phyloP scores from a whole-genome alignment of 2,888 invertebrate genomes.

The Platycheirus albimanus region DNA sequence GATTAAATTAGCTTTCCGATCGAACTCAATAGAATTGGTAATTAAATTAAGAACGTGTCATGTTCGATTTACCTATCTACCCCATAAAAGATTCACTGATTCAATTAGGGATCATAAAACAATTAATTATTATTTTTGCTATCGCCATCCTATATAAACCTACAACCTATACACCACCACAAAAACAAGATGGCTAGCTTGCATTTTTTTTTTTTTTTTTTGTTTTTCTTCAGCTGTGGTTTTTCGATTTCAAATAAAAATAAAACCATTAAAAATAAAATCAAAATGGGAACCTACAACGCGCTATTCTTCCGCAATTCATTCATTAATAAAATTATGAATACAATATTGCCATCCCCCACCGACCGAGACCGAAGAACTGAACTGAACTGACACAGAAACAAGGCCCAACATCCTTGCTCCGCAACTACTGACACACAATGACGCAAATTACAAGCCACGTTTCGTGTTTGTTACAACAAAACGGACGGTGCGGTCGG shows the following conservation, averaged over 20 bases:
- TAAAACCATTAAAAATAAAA: slow-evolving; percentile 45
- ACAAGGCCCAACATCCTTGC: slow-evolving; percentile 20
- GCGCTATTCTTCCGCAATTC: slow-evolving; percentile 52
- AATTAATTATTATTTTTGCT: slow-evolving; percentile 64
- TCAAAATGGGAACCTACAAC: slow-evolving; percentile 13
- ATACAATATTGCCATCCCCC: slow-evolving; percentile 64
- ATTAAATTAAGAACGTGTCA: slow-evolving; percentile 74
- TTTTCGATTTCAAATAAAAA: slow-evolving; percentile 53
- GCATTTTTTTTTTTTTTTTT: too few species aligned
- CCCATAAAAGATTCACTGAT: slow-evolving; percentile 67
- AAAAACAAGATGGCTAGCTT: too few species aligned
- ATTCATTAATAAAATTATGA: slow-evolving; percentile 74
- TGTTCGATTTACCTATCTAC: slow-evolving; percentile 69
- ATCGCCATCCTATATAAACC: slow-evolving; percentile 16
- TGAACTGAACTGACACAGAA: not conserved
- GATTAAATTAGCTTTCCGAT: slow-evolving; percentile 68
- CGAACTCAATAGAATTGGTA: slow-evolving; percentile 71
- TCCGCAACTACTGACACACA: slow-evolving; percentile 64
- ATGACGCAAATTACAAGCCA: slow-evolving; percentile 69
- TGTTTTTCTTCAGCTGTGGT: not conserved
- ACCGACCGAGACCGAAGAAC: slow-evolving; percentile 13
- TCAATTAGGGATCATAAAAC: slow-evolving; percentile 71
- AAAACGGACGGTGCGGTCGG: too few species aligned
- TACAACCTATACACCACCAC: not conserved
- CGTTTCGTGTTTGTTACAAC: slow-evolving; percentile 46